Conservation (phyloP, 1,140 invertebrate species). For the Lepidostoma basale region DNA sequence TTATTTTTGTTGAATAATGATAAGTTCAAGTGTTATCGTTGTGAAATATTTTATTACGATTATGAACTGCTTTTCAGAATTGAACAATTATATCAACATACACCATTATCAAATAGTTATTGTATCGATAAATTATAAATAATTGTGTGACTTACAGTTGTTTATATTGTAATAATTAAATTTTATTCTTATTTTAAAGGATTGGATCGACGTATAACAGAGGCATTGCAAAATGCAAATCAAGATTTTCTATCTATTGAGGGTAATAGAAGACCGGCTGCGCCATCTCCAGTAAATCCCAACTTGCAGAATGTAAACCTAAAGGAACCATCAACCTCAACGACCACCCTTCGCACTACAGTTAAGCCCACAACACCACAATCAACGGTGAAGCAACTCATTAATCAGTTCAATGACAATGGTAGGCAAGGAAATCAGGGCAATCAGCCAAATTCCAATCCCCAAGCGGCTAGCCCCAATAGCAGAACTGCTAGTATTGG, state of each 20-base stretch:
- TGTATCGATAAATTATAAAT: too few relatives aligned
- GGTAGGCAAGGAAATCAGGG: conserved; percentile 13
- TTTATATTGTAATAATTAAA: too few relatives aligned
- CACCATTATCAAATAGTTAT: too few relatives aligned
- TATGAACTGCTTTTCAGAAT: too few relatives aligned
- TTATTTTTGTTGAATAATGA: background rate
- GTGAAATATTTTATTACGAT: too few relatives aligned
- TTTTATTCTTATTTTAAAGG: background rate
- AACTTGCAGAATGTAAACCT: background rate
- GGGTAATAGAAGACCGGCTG: conserved; percentile 27
- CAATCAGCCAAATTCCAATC: background rate
- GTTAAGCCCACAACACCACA: conserved; percentile 23
- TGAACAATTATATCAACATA: too few relatives aligned
- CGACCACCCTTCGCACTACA: background rate
- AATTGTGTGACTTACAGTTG: background rate
- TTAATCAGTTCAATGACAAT: conserved; percentile 33
- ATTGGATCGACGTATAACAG: background rate
- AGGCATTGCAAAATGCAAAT: conserved; percentile 29
- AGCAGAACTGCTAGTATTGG: background rate
- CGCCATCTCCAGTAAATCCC: background rate
- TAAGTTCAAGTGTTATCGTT: background rate
- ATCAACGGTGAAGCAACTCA: conserved; percentile 23
- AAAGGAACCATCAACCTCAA: background rate
- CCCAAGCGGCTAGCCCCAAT: conserved; percentile 1
- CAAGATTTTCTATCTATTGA: conserved; percentile 30